phyloP scores from a whole-genome alignment of 2,797 vertebrate genomes.

The Pitangus sulphuratus region DNA sequence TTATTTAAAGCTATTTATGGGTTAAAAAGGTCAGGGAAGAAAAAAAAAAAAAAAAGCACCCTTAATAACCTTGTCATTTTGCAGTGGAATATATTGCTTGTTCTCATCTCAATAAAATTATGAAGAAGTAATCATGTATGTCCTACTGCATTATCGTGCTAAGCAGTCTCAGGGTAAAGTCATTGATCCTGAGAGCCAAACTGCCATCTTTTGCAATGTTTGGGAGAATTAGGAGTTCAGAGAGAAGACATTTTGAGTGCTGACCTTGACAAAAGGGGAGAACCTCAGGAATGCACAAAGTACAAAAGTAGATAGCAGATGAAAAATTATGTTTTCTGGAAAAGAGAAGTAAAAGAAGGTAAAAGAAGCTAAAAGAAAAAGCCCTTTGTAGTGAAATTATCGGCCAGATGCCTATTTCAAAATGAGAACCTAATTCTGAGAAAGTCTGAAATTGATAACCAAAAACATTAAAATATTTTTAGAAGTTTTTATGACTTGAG shows the following conservation, averaged over 20 bases:
- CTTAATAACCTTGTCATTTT: constrained; percentile 9
- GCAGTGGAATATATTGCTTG: not conserved
- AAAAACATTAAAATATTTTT: not conserved
- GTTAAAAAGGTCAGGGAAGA: not conserved
- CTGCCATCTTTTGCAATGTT: not conserved
- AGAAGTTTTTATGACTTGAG: not conserved
- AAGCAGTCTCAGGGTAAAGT: constrained; percentile 27
- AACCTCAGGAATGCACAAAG: not conserved
- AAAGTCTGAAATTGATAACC: not conserved
- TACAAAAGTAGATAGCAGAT: not conserved
- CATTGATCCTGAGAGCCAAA: constrained; percentile 29
- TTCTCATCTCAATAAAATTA: constrained; percentile 40
- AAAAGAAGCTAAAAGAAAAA: not conserved
- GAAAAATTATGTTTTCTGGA: not conserved
- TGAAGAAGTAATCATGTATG: not conserved
- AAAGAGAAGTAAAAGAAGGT: not conserved
- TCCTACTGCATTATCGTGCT: not conserved
- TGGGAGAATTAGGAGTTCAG: constrained; percentile 38
- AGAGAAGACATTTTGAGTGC: constrained; percentile 4
- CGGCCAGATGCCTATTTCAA: not conserved
- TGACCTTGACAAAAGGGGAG: constrained; percentile 40
- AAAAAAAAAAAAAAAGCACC: not conserved
- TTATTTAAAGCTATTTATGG: constrained; percentile 37
- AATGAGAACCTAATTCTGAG: not conserved
- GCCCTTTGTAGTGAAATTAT: not conserved